Base-by-base conservation (phyloP, 2,888 invertebrate species). In the Alloplasta piceator region DNA sequence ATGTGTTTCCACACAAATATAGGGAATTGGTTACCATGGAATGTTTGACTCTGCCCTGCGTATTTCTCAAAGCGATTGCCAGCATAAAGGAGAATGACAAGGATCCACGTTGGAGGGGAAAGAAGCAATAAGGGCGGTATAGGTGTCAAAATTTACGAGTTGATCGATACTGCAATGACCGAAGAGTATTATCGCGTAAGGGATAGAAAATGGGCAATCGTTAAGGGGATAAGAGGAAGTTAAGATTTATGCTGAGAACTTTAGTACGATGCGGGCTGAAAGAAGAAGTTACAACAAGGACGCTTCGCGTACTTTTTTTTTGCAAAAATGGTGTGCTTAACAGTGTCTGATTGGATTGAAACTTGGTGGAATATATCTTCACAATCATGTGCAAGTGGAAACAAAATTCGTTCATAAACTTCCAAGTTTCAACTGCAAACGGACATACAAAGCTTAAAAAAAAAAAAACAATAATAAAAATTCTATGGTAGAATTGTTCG, bases 1-100 rank as follows among this genome's bases (percentile, higher is more conserved):
- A 61, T 41, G 9, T 55, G 50, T 72, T 6, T n/a, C 38, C 36
- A 6, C 38, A 16, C 26, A 36, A 46, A 41, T 38, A 74, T 60
- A 38, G 52, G 68, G 80, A 60, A 52, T 80, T 72, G 43, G 88
- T 89, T 89, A 83, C 89, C 88, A 90, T 90, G 89, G 90, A 82
- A 86, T 86, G 88, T 89, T 89, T 89, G 85, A 64, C 71, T 80
- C 63, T 64, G 55, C 71, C 72, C 66, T 64, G 71, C 52, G 56
- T 50, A 9, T 78, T 46, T 60, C 14, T n/a, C 58, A 38, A 41
- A 38, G 43, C n/a, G 39, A 36, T 41, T 38, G 48, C 12, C 36
- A 38, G 26, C 7, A 26, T 26, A 26, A 3, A 26, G 3, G 3
- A 26, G 26, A 26, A 26, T 3, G 26, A 26, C 39, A 7, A 5